Percentiles rank a stretch among this genome's conserved stretches.
Conservation (phyloP, 1,140 invertebrate species). For the Tetramorium simillimum region DNA sequence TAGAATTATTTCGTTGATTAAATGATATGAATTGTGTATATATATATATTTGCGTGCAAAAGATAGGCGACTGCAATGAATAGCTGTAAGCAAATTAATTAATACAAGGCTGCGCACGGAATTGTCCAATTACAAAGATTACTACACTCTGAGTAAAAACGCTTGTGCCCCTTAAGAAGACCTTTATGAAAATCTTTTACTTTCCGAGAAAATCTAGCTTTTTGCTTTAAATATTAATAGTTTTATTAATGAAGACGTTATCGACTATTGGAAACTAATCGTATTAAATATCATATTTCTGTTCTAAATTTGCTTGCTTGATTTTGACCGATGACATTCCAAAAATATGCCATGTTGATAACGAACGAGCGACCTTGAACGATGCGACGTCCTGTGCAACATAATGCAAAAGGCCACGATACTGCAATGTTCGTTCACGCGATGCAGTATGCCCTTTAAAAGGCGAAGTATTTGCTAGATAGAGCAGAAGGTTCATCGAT, state of each 20-base stretch:
- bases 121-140: not conserved
- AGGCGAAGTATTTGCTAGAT: conserved; percentile 15
- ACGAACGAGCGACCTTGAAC: conserved; percentile 14
- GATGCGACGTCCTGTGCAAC: not conserved
- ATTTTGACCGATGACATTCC: not conserved
- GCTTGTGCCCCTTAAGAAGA: not conserved
- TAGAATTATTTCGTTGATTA: conserved; percentile 18
- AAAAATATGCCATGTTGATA: not conserved
- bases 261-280: not conserved
- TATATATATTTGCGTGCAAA: not conserved
- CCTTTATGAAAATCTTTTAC: not conserved
- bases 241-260: not conserved
- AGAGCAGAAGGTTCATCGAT: conserved; percentile 22
- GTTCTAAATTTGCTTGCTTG: not conserved
- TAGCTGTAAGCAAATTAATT: not conserved
- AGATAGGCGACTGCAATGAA: not conserved
- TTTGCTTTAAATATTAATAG: not conserved
- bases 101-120: not conserved
- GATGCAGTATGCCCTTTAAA: conserved; percentile 45
- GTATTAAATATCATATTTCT: not conserved
- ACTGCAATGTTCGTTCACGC: conserved; percentile 36
- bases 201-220: not conserved
- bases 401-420: conserved; percentile 22
- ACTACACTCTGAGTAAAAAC: not conserved
- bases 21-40: not conserved